These are phyloP conservation scores for Anguilla marmorata DNA, from an alignment of 2,797 vertebrate species.

Conservation along the genomic window DNA sequence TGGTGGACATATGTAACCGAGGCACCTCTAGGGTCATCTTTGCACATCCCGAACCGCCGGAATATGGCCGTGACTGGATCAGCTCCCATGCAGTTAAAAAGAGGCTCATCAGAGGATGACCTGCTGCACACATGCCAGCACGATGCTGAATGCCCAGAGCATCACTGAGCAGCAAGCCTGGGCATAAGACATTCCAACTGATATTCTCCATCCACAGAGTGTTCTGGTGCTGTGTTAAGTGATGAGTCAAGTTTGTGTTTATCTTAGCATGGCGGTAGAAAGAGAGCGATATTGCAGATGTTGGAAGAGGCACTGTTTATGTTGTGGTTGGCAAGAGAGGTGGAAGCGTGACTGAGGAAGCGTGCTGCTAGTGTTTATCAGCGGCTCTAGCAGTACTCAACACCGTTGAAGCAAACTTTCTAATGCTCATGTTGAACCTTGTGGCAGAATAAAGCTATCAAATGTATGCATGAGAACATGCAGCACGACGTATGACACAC, in stretches of 20 bases:
- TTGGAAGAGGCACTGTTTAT: neutral
- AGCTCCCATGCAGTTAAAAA: neutral
- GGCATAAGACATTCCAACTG: neutral
- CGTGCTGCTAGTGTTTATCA: neutral
- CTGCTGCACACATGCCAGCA: neutral
- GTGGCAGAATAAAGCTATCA: neutral
- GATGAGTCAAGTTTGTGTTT: slow-evolving; percentile 2
- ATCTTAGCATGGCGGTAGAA: neutral
- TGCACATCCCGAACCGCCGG: neutral
- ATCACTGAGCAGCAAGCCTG: neutral
- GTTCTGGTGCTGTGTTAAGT: neutral
- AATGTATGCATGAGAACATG: neutral
- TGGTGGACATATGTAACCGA: neutral
- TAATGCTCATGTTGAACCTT: neutral
- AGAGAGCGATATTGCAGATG: neutral
- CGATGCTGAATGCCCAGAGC: neutral
- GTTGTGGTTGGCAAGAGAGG: neutral
- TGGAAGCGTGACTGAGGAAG: neutral
- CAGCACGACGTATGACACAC: neutral
- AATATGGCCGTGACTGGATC: neutral
- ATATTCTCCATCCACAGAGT: neutral
- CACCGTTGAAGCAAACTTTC: neutral
- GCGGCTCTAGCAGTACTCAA: neutral
- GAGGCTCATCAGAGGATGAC: neutral
- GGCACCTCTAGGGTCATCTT: neutral